Evolutionary conservation across 2,113 vertebrate genomes (phyloP).

Genomic region (Puffinus mauretanicus): DNA sequence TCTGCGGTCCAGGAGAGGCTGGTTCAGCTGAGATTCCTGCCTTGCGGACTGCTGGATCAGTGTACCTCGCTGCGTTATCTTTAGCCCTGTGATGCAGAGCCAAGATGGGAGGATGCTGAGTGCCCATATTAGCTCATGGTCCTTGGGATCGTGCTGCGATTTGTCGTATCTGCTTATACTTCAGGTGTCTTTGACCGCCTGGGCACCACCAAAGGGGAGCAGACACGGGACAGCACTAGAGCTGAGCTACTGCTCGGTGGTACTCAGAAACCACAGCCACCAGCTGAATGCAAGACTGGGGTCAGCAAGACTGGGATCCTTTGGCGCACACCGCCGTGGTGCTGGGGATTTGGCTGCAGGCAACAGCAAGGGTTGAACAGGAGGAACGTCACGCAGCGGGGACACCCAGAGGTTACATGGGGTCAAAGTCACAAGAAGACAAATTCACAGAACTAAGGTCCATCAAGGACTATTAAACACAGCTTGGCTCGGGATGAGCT

Average conservation of each 20-base stretch:
- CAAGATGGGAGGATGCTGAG: neutral
- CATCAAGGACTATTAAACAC: neutral
- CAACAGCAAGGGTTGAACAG: neutral
- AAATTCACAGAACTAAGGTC: neutral
- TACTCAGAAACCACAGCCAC: neutral
- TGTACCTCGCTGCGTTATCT: neutral
- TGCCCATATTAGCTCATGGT: neutral
- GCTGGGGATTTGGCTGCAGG: neutral
- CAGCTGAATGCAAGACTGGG: neutral
- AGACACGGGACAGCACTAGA: neutral
- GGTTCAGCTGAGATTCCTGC: neutral
- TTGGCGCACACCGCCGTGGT: fast-evolving
- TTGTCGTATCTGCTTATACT: neutral
- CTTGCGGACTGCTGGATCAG: neutral
- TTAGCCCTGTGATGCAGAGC: neutral
- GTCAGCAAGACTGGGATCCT: neutral
- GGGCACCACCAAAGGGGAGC: neutral
- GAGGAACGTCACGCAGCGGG: neutral
- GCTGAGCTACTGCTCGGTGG: neutral
- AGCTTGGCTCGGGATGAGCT: neutral
- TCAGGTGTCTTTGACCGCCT: neutral
- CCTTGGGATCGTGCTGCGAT: neutral
- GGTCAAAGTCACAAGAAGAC: neutral
- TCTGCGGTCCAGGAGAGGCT: neutral
- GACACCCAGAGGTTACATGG: neutral